phyloP scores from a whole-genome alignment of 1,140 invertebrate genomes.

The Brachionus koreanus region DNA sequence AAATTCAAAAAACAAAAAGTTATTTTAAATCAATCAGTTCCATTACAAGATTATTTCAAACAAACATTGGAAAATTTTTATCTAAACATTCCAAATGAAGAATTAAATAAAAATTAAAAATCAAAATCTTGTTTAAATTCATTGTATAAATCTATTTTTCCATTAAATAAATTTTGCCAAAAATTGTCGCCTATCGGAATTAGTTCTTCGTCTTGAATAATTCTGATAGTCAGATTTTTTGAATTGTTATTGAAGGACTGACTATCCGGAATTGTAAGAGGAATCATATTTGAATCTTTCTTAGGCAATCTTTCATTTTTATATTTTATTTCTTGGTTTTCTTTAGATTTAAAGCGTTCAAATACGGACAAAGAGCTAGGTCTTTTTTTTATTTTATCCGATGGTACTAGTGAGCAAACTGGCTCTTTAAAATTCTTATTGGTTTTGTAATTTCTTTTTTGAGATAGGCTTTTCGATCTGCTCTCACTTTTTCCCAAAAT shows the following conservation, averaged over 20 bases:
- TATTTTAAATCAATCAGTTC: neutral
- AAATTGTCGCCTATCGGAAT: neutral
- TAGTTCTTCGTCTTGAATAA: neutral
- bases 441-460: neutral
- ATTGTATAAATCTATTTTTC: neutral
- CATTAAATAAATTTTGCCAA: slow-evolving; percentile 33
- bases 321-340: neutral
- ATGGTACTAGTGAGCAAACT: neutral
- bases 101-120: slow-evolving; percentile 13
- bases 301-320: neutral
- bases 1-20: slow-evolving; percentile 32
- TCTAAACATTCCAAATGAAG: slow-evolving; percentile 4
- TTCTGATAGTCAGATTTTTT: neutral
- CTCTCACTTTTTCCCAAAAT: neutral
- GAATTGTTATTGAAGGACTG: neutral
- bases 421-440: neutral
- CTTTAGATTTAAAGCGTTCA: neutral
- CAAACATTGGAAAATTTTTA: slow-evolving; percentile 30
- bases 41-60: slow-evolving; percentile 19
- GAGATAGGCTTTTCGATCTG: slow-evolving; percentile 3
- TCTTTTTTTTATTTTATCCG: neutral
- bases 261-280: neutral
- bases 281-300: neutral
- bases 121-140: slow-evolving; percentile 38
- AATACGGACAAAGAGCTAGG: neutral